Conservation (phyloP, 2,797 vertebrate genomes). For the Galago senegalensis region DNA sequence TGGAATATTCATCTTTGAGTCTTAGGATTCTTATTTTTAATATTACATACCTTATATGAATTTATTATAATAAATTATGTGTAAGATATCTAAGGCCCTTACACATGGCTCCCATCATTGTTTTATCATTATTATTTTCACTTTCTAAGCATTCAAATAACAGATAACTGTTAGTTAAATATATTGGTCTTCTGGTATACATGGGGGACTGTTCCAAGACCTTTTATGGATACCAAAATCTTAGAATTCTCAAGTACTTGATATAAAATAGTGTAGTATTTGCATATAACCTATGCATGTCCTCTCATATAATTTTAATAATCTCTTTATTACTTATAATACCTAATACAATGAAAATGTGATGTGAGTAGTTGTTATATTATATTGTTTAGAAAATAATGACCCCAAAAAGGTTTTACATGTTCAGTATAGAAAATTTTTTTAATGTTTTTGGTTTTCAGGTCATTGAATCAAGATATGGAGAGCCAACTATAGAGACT, state of each 20-base stretch:
- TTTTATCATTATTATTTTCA: not conserved
- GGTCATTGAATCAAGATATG: not conserved
- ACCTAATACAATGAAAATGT: not conserved
- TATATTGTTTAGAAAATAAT: not conserved
- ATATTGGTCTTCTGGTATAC: not conserved
- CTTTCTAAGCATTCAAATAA: conserved; percentile 43
- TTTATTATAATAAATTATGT: too few relatives aligned
- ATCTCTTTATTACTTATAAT: not conserved
- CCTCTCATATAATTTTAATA: not conserved
- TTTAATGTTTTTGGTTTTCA: not conserved
- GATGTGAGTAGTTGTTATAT: not conserved
- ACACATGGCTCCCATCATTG: too few relatives aligned
- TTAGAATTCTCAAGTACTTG: not conserved
- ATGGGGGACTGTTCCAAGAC: not conserved
- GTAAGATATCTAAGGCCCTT: too few relatives aligned
- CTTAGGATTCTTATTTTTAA: too few relatives aligned
- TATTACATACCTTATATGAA: too few relatives aligned
- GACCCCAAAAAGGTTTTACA: not conserved
- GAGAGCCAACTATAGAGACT: not conserved
- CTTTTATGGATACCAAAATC: not conserved
- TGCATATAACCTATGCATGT: not conserved
- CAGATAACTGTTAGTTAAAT: not conserved
- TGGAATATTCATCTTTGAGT: too few relatives aligned
- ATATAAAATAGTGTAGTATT: not conserved
- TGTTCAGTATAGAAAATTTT: not conserved